Evolutionary conservation across 2,797 vertebrate genomes (phyloP), one percentile per base, ranked within the genome.

Genomic region (Myoxocephalus aenaeus): DNA sequence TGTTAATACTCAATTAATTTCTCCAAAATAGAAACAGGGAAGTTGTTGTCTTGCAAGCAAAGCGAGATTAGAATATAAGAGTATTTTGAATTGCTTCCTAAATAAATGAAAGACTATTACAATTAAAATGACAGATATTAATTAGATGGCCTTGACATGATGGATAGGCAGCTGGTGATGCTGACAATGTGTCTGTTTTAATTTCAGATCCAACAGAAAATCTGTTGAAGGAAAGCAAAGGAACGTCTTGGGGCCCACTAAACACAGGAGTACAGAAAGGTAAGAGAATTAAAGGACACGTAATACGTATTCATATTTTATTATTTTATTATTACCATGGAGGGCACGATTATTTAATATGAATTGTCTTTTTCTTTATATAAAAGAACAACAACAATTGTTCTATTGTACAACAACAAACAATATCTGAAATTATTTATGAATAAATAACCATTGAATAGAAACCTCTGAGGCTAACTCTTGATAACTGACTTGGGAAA

Each of bases 201-300:
- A 32, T 92, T 92, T 77, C 94, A 99, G 98, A 99, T 96, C 96
- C 97, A 48, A 96, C 97, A 87, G 98, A 99, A 79, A 96, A 95
- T 92, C 95, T 99, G 86, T 95, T 99, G 94, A 99, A 99, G 93
- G 98, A 99, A 81, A 96, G 95, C 80, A 99, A 99, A 96, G 96
- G 85, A 87, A 91, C 96, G 11, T 93, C 96, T 3, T 99, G 98
- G 98, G 96, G 95, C 73, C 96, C 97, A 4, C 95, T 99, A 87
- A 97, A 96, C 73, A 95, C 97, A 0, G 96, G 97, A 48, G 97
- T 98, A 17, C 98, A 99, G 81, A 99, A 99, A 97, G 98, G 98
- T 99, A 96, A 97, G 96, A 75, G 2, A 0, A 34, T 10, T 1
- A 15, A 71, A 2, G 36, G 9, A 15, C 20, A 38, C 18, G 11